A percentile compares a stretch with the other conserved stretches of the same genome.
Evolutionary conservation across 1,140 invertebrate species (phyloP).

Genomic region (Mycetomoellerius zeteki): DNA sequence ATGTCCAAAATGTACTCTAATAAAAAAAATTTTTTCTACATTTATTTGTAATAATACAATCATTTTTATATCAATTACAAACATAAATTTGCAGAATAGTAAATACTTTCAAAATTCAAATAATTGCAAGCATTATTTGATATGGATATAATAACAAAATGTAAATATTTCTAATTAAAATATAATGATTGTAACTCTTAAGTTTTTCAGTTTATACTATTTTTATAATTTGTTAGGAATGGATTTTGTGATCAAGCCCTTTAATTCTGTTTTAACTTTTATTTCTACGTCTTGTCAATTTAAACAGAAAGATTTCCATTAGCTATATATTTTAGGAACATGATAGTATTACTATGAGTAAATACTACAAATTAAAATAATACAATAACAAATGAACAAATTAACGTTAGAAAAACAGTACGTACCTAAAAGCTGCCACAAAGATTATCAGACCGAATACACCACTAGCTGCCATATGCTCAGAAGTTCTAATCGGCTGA

Average conservation of each 20-base stretch:
- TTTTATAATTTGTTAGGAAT: background rate
- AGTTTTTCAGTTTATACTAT: background rate
- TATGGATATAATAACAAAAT: background rate
- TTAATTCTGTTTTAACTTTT: background rate
- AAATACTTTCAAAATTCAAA: background rate
- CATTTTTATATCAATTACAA: background rate
- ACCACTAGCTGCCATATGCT: conserved; percentile 99
- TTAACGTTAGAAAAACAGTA: background rate
- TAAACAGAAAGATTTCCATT: background rate
- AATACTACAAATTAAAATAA: background rate
- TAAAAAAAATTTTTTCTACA: no score
- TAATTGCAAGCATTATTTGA: background rate
- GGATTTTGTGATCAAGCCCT: background rate
- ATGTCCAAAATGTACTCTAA: no score
- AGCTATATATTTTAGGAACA: background rate
- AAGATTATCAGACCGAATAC: conserved; percentile 98
- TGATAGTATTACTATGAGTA: background rate
- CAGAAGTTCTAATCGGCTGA: conserved; percentile 99
- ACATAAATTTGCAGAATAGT: background rate
- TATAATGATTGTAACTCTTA: background rate
- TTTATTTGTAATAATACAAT: no score
- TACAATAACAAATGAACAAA: background rate
- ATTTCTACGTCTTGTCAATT: background rate
- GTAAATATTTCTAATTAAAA: background rate
- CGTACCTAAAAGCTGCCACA: conserved; percentile 90